A percentile compares a stretch with the other conserved stretches of the same genome.
These are phyloP conservation scores for Zaprionus tsacasi DNA, from an alignment of 1,140 invertebrate species.

Conservation along the genomic window DNA sequence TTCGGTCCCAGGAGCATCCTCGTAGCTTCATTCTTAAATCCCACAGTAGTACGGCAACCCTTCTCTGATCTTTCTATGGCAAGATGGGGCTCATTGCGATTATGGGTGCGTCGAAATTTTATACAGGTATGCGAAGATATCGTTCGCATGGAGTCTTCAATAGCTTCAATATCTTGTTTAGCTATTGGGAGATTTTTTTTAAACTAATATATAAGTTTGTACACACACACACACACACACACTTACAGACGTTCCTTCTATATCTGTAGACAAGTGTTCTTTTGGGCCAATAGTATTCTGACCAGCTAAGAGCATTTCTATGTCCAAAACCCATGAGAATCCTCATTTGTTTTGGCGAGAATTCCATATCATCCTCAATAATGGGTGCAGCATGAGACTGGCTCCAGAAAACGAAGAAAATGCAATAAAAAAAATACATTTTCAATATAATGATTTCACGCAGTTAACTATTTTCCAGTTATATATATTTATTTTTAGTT, in stretches of 20 bases:
- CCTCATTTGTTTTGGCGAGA: conserved; percentile 19
- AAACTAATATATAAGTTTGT: neutral
- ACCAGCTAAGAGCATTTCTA: conserved; percentile 23
- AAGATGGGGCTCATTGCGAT: conserved; percentile 37
- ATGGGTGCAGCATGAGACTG: neutral
- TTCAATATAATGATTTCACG: neutral
- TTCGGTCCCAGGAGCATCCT: conserved; percentile 33
- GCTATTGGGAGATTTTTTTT: conserved; percentile 10
- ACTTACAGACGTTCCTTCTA: conserved; percentile 34
- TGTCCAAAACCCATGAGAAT: neutral
- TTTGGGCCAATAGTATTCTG: conserved; percentile 46
- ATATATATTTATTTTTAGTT: too few species aligned
- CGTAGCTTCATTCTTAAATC: conserved; percentile 83
- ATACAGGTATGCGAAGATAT: conserved; percentile 46
- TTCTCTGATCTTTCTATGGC: conserved; percentile 63
- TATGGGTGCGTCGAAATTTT: conserved; percentile 32
- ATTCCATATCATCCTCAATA: conserved; percentile 29
- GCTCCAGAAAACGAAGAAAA: neutral
- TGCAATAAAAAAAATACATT: conserved; percentile 1
- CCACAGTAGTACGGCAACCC: conserved; percentile 85
- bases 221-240: too few species aligned
- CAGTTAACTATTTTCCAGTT: too few species aligned
- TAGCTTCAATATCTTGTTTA: neutral
- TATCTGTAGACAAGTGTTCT: conserved; percentile 50
- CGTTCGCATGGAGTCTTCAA: conserved; percentile 32